phyloP scores from a whole-genome alignment of 2,113 vertebrate species.

The Verasper variegatus region DNA sequence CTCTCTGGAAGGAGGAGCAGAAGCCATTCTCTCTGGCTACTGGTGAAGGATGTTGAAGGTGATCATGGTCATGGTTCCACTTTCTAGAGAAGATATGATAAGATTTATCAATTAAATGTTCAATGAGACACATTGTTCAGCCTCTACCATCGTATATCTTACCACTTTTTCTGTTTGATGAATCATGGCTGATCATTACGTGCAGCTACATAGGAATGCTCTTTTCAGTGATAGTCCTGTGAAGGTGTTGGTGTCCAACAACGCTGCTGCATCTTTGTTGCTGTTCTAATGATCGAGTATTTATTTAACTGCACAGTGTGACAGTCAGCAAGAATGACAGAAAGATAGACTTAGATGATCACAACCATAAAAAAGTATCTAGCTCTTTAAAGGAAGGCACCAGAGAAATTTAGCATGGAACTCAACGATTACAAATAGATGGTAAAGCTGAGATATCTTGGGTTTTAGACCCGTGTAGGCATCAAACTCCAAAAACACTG shows the following conservation, averaged over 20 bases:
- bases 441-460: too few relatives aligned
- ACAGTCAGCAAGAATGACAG: background rate
- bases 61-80: slow-evolving; percentile 36
- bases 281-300: background rate
- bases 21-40: slow-evolving; percentile 71
- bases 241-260: background rate
- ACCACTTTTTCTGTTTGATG: background rate
- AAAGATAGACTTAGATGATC: background rate
- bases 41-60: slow-evolving; percentile 37
- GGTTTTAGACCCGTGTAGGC: background rate
- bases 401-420: background rate
- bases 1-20: slow-evolving; percentile 49
- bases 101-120: slow-evolving; percentile 32
- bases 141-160: background rate
- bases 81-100: slow-evolving; percentile 37
- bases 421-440: background rate
- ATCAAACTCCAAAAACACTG: background rate
- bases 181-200: too few relatives aligned
- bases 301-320: background rate
- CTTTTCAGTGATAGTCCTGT: background rate
- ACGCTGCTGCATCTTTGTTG: background rate
- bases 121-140: background rate
- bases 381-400: background rate
- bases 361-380: too few relatives aligned
- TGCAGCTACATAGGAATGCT: too few relatives aligned